phyloP scores from a whole-genome alignment of 2,113 vertebrate genomes.

The Carollia perspicillata region DNA sequence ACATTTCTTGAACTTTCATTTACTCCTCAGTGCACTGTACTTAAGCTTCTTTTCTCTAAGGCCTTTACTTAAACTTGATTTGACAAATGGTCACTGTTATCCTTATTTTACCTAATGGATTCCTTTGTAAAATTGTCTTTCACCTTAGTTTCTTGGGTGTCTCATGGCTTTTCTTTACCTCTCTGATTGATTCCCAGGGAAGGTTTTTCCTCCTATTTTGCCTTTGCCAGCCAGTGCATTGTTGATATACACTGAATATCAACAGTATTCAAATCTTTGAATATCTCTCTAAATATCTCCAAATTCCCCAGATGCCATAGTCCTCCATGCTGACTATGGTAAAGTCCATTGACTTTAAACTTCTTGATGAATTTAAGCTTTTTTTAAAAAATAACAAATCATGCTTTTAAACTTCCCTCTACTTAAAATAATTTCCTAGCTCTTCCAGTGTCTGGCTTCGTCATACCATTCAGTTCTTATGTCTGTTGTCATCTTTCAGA shows the following conservation, averaged over 20 bases:
- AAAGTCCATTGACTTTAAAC: neutral
- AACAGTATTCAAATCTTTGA: no score
- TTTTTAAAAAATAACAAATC: neutral
- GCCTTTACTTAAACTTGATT: neutral
- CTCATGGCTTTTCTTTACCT: neutral
- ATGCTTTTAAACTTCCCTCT: neutral
- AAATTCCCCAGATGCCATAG: neutral
- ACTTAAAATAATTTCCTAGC: neutral
- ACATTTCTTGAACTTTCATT: neutral
- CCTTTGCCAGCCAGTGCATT: neutral
- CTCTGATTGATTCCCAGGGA: neutral
- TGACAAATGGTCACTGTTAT: neutral
- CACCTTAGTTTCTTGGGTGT: neutral
- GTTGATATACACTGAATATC: neutral
- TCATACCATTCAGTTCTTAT: neutral
- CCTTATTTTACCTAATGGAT: neutral
- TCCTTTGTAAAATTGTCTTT: neutral
- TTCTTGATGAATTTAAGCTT: neutral
- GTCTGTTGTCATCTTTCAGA: neutral
- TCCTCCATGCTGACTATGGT: neutral
- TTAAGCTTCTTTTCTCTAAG: neutral
- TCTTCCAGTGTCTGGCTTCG: neutral
- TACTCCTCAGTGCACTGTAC: neutral
- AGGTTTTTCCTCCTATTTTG: neutral
- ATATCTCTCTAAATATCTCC: neutral